Percentiles rank a stretch among this genome's conserved stretches.
Evolutionary conservation across 2,797 vertebrate species (phyloP).

Genomic region (Chanos chanos): DNA sequence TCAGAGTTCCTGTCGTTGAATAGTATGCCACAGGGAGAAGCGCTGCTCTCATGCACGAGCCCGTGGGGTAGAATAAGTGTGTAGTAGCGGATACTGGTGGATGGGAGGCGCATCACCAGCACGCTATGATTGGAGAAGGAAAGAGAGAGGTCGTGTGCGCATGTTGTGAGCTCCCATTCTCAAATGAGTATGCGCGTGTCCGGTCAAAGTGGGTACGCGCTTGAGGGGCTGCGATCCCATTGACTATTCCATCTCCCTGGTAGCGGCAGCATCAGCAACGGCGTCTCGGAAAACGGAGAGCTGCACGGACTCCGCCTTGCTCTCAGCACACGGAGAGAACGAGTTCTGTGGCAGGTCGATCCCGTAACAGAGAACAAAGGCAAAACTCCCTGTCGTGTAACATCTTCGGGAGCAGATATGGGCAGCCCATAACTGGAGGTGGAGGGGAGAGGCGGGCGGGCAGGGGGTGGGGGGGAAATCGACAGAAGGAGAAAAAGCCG

Average conservation of each 20-base stretch:
- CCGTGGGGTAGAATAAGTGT: constrained; percentile 11
- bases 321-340: constrained; percentile 38
- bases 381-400: constrained; percentile 41
- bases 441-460: constrained; percentile 69
- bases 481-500: constrained; percentile 58
- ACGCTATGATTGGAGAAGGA: constrained; percentile 57
- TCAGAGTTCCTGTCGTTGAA: too few species aligned
- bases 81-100: constrained; percentile 31
- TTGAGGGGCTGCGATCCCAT: constrained; percentile 81
- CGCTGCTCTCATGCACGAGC: constrained; percentile 9
- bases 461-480: constrained; percentile 60
- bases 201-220: constrained; percentile 68
- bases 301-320: constrained; percentile 49
- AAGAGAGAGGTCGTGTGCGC: constrained; percentile 54
- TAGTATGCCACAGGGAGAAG: too few species aligned
- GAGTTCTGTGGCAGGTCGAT: constrained; percentile 40
- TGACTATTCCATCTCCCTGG: constrained; percentile 80
- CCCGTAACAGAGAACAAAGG: constrained; percentile 46
- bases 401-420: constrained; percentile 69
- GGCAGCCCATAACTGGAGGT: constrained; percentile 70
- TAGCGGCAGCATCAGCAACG: constrained; percentile 70
- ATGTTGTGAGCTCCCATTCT: constrained; percentile 73
- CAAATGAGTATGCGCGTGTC: constrained; percentile 74
- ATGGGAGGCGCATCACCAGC: constrained; percentile 55
- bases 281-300: constrained; percentile 52